Percentiles rank a stretch among this genome's conserved stretches.
These are phyloP conservation scores for Eupeodes luniger DNA, from an alignment of 2,888 invertebrate species.

Conservation along the genomic window DNA sequence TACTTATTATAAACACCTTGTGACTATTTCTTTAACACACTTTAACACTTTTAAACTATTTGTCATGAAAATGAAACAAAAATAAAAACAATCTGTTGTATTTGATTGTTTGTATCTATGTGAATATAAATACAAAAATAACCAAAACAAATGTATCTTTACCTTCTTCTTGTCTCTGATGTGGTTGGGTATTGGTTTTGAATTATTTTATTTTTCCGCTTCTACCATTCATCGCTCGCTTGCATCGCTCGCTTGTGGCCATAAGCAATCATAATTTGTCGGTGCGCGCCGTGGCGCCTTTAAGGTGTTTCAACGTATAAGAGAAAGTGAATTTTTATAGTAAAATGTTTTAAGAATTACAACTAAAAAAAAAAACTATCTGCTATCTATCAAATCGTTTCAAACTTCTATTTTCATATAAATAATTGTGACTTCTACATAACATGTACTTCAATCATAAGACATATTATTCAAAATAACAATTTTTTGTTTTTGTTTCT, in stretches of 20 bases:
- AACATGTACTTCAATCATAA: background rate
- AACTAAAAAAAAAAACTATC: constrained; percentile 15
- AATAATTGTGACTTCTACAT: background rate
- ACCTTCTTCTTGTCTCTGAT: constrained; percentile 52
- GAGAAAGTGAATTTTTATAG: constrained; percentile 69
- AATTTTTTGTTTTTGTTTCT: constrained; percentile 31
- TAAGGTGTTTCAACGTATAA: constrained; percentile 60
- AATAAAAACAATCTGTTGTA: constrained; percentile 49
- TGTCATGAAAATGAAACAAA: constrained; percentile 33
- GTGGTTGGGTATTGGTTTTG: constrained; percentile 65
- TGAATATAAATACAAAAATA: constrained; percentile 16
- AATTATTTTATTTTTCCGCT: constrained; percentile 58
- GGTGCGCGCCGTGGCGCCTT: constrained; percentile 68
- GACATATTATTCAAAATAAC: constrained; percentile 38
- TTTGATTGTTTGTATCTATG: background rate
- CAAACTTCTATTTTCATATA: constrained; percentile 4
- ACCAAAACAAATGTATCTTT: constrained; percentile 36
- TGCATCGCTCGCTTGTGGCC: constrained; percentile 62
- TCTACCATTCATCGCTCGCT: constrained; percentile 56
- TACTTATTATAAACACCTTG: constrained; percentile 10
- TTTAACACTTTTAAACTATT: constrained; percentile 52
- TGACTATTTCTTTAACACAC: constrained; percentile 44
- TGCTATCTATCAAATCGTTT: constrained; percentile 40
- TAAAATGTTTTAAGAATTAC: constrained; percentile 16
- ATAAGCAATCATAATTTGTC: constrained; percentile 71